A percentile compares a stretch with the other conserved stretches of the same genome.
These are phyloP conservation scores for Alosa sapidissima DNA, from an alignment of 2,797 vertebrate species.

Conservation along the genomic window DNA sequence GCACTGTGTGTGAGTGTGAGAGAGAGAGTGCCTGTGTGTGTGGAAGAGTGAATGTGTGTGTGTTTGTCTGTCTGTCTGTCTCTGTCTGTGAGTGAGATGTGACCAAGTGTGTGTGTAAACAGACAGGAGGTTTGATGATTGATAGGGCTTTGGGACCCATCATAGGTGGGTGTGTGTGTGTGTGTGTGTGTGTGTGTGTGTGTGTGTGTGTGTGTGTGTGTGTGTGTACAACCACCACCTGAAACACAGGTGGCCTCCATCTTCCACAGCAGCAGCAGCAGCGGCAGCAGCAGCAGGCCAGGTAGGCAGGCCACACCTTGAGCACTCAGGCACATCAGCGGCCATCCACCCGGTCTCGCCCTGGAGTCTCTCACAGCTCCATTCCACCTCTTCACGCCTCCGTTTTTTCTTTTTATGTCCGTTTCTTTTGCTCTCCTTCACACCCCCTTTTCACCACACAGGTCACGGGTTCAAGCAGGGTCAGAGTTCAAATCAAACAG, in stretches of 20 bases:
- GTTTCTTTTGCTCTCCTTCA: not conserved
- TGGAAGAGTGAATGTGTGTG: constrained; percentile 9
- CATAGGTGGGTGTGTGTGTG: not conserved
- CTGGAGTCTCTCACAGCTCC: not conserved
- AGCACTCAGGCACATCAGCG: not conserved
- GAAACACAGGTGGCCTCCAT: not conserved
- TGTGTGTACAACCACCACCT: not conserved
- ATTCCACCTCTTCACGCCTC: not conserved
- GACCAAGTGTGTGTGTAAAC: not conserved
- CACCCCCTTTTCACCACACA: not conserved
- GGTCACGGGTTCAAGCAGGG: not conserved
- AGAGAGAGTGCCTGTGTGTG: not conserved
- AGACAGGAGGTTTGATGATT: not conserved
- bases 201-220: not conserved
- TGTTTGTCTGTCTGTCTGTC: constrained; percentile 8
- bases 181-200: not conserved
- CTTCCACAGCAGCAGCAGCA: not conserved
- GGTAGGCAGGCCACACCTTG: not conserved
- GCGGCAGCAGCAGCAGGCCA: not conserved
- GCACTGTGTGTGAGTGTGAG: not conserved
- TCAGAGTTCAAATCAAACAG: constrained; percentile 21
- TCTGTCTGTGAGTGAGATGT: not conserved
- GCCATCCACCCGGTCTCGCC: not conserved
- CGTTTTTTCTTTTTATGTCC: too few relatives aligned
- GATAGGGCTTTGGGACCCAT: not conserved